Evolutionary conservation across 1,140 invertebrate genomes (phyloP), one percentile per base, ranked within the genome.

Genomic region (Hypsibius dujardini): DNA sequence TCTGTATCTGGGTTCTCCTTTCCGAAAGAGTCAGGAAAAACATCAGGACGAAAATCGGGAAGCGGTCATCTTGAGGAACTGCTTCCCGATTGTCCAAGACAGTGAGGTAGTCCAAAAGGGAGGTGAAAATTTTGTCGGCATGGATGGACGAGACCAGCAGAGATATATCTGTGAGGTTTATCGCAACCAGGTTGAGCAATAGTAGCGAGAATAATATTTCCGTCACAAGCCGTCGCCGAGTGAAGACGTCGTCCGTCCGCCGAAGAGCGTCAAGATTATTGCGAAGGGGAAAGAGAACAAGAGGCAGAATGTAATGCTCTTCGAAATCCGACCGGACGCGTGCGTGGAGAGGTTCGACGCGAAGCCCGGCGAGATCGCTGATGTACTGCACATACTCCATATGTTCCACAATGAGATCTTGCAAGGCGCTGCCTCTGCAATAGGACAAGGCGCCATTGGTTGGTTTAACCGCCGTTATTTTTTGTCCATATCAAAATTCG

Each of bases 301-400:
- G 45, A 7, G 62, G 62, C 62, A 67, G 42, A 67, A 67, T 3
- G 62, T 67, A 67, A 7, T 3, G 3, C 42, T 67, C 12, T 12
- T 3, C 7, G 42, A 67, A 15, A 67, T 12, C 12, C 42, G 12
- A 45, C 62, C 12, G 12, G 12, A 67, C 12, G 42, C 62, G 42
- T 12, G 62, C 12, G 12, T 98, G 98, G 67, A 98, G 82, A 76
- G 92, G 88, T 47, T 88, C 86, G 75, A 97, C 95, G 77, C 92
- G 87, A 40, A 97, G 84, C 77, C 88, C 87, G 40, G 97, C 82
- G 77, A 98, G 97, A 75, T 99, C 95, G 77, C 97, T 98, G 45
- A 98, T 81, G 79, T 98, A 99, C 81, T 98, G 95, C 14, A 98
- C 82, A 80, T 98, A 92, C 80, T 98, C 95, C 59, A 98, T 82